Conservation (phyloP, 1,140 invertebrate species). For the Aphis gossypii region DNA sequence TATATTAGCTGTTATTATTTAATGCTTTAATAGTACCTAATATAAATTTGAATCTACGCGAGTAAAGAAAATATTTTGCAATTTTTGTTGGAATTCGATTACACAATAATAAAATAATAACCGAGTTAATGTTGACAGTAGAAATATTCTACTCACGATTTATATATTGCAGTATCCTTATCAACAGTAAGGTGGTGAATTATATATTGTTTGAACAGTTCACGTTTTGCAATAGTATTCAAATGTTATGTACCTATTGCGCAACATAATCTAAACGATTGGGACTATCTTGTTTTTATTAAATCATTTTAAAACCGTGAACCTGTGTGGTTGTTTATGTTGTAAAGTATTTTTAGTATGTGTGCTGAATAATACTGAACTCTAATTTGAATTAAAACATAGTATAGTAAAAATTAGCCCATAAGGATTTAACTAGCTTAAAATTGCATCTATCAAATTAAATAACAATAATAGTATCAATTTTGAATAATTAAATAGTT, state of each 20-base stretch:
- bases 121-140: not conserved
- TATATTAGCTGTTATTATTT: not conserved
- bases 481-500: not conserved
- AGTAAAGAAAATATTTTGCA: not conserved
- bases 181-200: not conserved
- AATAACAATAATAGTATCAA: not conserved
- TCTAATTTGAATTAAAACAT: not conserved
- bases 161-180: conserved; percentile 1
- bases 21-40: not conserved
- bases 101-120: conserved; percentile 10
- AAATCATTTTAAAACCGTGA: not conserved
- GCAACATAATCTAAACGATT: not conserved
- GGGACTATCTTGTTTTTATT: not conserved
- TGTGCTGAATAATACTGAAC: not conserved
- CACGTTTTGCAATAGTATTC: not conserved
- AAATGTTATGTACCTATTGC: conserved; percentile 5
- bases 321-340: not conserved
- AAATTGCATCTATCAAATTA: not conserved
- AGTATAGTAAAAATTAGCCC: not conserved
- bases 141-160: conserved; percentile 25
- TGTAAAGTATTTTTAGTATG: conserved; percentile 6
- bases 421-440: not conserved
- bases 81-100: conserved; percentile 38
- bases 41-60: conserved; percentile 7
- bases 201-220: not conserved